These are phyloP conservation scores for Archegozetes longisetosus DNA, from an alignment of 1,140 invertebrate species.

Conservation along the genomic window DNA sequence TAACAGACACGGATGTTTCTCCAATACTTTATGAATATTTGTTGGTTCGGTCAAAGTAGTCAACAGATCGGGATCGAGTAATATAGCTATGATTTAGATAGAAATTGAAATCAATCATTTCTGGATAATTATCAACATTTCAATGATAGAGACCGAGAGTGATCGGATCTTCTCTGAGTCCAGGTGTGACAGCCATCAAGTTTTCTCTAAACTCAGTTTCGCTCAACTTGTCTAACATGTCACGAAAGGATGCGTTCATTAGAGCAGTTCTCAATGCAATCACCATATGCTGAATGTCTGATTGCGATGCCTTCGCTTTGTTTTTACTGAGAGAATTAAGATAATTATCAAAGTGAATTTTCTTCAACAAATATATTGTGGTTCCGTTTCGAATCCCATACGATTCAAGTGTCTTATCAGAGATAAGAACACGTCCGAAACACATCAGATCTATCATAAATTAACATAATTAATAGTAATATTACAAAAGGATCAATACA, in stretches of 20 bases:
- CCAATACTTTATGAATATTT: conserved; percentile 11
- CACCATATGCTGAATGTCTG: conserved; percentile 4
- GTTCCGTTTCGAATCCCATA: conserved; percentile 16
- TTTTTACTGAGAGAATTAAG: not conserved
- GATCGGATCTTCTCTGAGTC: conserved; percentile 12
- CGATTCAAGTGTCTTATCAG: not conserved
- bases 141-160: conserved; percentile 1
- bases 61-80: conserved; percentile 13
- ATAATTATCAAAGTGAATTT: not conserved
- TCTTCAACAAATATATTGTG: conserved; percentile 10
- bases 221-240: conserved; percentile 10
- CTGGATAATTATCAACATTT: not conserved
- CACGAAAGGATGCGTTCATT: conserved; percentile 7
- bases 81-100: not conserved
- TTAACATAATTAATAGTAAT: not conserved
- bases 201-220: conserved; percentile 16
- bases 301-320: not conserved
- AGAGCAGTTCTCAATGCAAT: conserved; percentile 15
- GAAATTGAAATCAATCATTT: not conserved
- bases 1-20: conserved; percentile 14
- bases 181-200: conserved; percentile 16
- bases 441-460: conserved; percentile 11
- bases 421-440: conserved; percentile 10
- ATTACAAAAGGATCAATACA: not conserved
- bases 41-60: not conserved